A percentile compares a stretch with the other conserved stretches of the same genome.
These are phyloP conservation scores for Lycaena phlaeas DNA, from an alignment of 2,888 invertebrate species.

Conservation along the genomic window DNA sequence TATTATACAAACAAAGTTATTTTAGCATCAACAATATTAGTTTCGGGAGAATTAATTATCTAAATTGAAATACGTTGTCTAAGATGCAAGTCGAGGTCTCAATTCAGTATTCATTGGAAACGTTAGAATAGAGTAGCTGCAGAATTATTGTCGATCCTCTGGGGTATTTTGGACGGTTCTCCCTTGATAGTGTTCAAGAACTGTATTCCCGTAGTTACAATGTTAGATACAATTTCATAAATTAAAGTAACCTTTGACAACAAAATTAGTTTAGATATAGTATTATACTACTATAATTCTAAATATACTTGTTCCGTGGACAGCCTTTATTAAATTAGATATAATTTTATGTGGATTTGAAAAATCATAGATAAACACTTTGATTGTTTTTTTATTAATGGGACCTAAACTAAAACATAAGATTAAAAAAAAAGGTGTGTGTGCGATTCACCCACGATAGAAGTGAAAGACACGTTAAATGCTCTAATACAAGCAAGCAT, in stretches of 20 bases:
- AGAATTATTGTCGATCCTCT: conserved; percentile 67
- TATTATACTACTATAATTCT: too few species aligned
- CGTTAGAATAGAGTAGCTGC: conserved; percentile 53
- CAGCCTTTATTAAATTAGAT: too few species aligned
- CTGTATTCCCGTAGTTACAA: conserved; percentile 21
- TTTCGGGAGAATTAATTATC: conserved; percentile 46
- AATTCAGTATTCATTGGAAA: conserved; percentile 62
- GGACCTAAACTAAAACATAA: too few species aligned
- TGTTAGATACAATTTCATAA: conserved; percentile 7
- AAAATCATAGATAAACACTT: too few species aligned
- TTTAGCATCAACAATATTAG: conserved; percentile 15
- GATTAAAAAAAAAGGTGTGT: too few species aligned
- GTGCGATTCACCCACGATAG: too few species aligned
- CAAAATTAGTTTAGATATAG: too few species aligned
- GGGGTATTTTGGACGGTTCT: conserved; percentile 43
- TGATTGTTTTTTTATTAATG: too few species aligned
- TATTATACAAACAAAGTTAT: conserved; percentile 11
- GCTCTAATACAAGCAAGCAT: too few species aligned
- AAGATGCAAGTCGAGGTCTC: conserved; percentile 41
- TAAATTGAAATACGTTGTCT: conserved; percentile 63
- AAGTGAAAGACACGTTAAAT: too few species aligned
- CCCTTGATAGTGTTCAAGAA: conserved; percentile 22
- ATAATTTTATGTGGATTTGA: too few species aligned
- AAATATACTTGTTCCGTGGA: too few species aligned
- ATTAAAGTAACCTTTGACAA: background rate